Evolutionary conservation across 2,113 vertebrate species (phyloP).

Genomic region (Vulpes lagopus): DNA sequence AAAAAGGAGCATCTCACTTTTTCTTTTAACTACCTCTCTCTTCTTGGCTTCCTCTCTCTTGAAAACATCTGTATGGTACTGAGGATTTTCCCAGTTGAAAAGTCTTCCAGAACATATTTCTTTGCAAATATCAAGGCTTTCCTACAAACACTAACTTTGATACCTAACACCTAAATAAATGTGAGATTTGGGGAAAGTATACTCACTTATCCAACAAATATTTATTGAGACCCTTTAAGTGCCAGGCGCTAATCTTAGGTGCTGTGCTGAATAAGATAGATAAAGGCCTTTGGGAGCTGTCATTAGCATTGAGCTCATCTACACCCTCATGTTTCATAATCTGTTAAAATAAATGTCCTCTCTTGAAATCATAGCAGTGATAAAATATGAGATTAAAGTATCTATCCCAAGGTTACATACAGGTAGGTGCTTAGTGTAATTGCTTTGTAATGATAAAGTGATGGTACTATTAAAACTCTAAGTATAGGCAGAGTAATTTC

Average conservation of each 20-base stretch:
- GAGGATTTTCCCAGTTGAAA: not conserved
- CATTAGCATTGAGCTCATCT: constrained; percentile 45
- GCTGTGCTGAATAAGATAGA: constrained; percentile 33
- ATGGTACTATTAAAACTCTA: constrained; percentile 76
- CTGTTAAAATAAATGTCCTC: constrained; percentile 72
- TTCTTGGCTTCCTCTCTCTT: not conserved
- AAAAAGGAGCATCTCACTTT: not conserved
- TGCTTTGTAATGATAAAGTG: constrained; percentile 77
- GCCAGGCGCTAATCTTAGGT: not conserved
- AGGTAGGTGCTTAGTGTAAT: constrained; percentile 71
- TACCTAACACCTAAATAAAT: not conserved
- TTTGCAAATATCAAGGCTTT: constrained; percentile 16
- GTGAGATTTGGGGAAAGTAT: not conserved
- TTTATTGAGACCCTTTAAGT: constrained; percentile 9
- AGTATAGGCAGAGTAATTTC: constrained; percentile 68
- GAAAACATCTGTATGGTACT: not conserved
- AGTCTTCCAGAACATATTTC: constrained; percentile 1
- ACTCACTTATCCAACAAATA: constrained; percentile 31
- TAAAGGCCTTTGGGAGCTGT: constrained; percentile 39
- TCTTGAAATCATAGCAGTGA: constrained; percentile 65
- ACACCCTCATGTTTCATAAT: constrained; percentile 47
- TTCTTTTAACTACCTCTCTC: not conserved
- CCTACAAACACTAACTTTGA: not conserved
- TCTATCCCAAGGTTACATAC: constrained; percentile 74
- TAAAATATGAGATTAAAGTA: constrained; percentile 63